Evolutionary conservation across 2,113 vertebrate genomes (phyloP), one percentile per base, ranked within the genome.

Genomic region (Chloropsis hardwickii): DNA sequence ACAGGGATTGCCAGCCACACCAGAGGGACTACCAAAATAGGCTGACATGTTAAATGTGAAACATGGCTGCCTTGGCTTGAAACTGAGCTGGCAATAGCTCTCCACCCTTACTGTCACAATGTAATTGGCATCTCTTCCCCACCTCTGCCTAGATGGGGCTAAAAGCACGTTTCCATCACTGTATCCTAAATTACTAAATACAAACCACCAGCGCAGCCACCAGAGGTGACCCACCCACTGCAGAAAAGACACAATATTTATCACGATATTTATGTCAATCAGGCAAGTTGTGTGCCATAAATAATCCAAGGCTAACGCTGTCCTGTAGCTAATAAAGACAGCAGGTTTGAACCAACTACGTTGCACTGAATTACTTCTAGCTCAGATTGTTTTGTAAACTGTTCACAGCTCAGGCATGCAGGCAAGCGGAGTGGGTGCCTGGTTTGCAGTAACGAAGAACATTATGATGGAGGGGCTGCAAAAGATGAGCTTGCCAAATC

Each of bases 61-160:
- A 86, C 23, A 35, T 64, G 76, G 6, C 14, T 78, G 31, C 16
- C 18, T 70, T 44, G 60, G 11, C 58, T 81, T 50, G 35, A 86
- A 81, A 54, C 7, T 2, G 7, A 58, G 42, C 58, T 45, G 80
- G 42, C 35, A 77, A 16, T 23, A 33, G 18, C 9, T 50, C 66
- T 48, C 25, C 29, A 9, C 8, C 0, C 0, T 25, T 16, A 16
- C 33, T 7, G 20, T 31, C 40, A 64, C 6, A 11, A 4, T 7
- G 12, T 6, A 31, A 48, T 1, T 4, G 11, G n/a, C 19, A 5
- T 10, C 18, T 77, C 64, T 54, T 5, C 15, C 17, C 13, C 17
- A 29, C 1, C 10, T 16, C 7, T 8, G 23, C 29, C 10, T 40
- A 69, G 44, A 73, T 50, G 42, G 14, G 10, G n/a, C 12, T 35